phyloP scores from a whole-genome alignment of 2,888 invertebrate species.

The Tachina lurida region DNA sequence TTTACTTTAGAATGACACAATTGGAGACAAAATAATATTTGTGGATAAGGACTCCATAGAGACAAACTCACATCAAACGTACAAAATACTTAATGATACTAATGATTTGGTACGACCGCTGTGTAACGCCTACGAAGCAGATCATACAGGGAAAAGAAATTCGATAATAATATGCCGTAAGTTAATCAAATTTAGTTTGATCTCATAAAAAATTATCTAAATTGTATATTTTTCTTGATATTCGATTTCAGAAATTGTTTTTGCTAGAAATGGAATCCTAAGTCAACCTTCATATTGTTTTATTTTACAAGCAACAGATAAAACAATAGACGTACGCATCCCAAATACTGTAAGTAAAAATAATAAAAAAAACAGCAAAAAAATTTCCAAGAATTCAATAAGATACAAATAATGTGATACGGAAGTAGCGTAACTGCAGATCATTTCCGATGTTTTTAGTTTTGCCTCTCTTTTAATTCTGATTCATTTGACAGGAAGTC shows the following conservation, averaged over 20 bases:
- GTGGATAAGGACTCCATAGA: slow-evolving; percentile 81
- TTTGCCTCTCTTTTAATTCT: too few species aligned
- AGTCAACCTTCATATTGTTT: slow-evolving; percentile 83
- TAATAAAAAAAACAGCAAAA: background rate
- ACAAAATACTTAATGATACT: slow-evolving; percentile 79
- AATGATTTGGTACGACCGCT: slow-evolving; percentile 77
- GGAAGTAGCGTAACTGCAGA: too few species aligned
- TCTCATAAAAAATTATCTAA: background rate
- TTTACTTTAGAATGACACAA: slow-evolving; percentile 76
- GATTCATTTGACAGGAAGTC: too few species aligned
- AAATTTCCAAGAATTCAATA: background rate
- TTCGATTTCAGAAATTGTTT: slow-evolving; percentile 77
- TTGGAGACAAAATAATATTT: slow-evolving; percentile 81
- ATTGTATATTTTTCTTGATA: background rate
- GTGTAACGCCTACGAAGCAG: slow-evolving; percentile 81
- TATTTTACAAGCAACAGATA: slow-evolving; percentile 84
- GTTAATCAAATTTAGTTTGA: slow-evolving; percentile 65
- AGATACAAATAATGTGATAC: too few species aligned
- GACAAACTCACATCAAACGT: slow-evolving; percentile 78
- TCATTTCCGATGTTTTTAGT: too few species aligned
- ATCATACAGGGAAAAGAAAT: slow-evolving; percentile 79
- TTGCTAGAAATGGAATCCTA: slow-evolving; percentile 79
- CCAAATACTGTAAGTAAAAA: slow-evolving; percentile 73
- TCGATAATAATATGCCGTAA: slow-evolving; percentile 82
- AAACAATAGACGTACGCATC: slow-evolving; percentile 80